Percentiles rank a stretch among this genome's conserved stretches.
phyloP scores from a whole-genome alignment of 2,113 vertebrate species.

The Alaudala cheleensis region DNA sequence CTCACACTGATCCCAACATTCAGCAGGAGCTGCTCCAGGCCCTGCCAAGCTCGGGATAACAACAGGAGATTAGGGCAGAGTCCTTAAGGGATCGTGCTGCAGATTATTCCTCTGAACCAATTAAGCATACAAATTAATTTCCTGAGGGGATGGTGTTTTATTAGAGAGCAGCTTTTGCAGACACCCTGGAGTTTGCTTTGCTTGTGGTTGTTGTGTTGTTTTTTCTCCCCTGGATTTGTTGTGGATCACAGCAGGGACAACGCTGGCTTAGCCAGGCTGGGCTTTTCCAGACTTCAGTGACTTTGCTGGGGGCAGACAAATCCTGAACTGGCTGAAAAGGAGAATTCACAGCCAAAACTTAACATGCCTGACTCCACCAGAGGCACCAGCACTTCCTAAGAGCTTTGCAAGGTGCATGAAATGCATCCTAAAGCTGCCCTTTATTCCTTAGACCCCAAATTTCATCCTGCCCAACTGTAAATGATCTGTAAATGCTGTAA shows the following conservation, averaged over 20 bases:
- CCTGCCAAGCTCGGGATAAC: neutral
- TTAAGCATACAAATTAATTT: conserved; percentile 48
- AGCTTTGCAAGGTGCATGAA: neutral
- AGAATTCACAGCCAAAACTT: neutral
- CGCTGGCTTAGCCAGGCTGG: neutral
- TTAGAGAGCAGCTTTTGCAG: conserved; percentile 21
- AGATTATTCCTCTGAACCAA: conserved; percentile 53
- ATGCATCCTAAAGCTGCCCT: neutral
- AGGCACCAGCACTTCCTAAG: neutral
- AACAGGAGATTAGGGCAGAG: conserved; percentile 26
- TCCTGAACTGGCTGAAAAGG: neutral
- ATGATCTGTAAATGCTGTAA: neutral
- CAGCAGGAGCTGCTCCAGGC: neutral
- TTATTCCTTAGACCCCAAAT: neutral
- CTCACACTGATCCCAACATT: neutral
- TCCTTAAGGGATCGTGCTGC: conserved; percentile 22
- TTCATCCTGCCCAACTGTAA: neutral
- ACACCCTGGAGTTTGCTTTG: neutral
- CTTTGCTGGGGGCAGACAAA: neutral
- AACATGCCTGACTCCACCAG: neutral
- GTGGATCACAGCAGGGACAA: neutral
- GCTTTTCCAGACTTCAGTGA: neutral
- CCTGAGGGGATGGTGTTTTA: conserved; percentile 19
- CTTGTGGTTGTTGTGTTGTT: neutral
- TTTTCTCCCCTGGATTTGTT: neutral